A percentile compares a stretch with the other conserved stretches of the same genome.
These are phyloP conservation scores for Champsocephalus esox DNA, from an alignment of 2,797 vertebrate species.

Conservation along the genomic window DNA sequence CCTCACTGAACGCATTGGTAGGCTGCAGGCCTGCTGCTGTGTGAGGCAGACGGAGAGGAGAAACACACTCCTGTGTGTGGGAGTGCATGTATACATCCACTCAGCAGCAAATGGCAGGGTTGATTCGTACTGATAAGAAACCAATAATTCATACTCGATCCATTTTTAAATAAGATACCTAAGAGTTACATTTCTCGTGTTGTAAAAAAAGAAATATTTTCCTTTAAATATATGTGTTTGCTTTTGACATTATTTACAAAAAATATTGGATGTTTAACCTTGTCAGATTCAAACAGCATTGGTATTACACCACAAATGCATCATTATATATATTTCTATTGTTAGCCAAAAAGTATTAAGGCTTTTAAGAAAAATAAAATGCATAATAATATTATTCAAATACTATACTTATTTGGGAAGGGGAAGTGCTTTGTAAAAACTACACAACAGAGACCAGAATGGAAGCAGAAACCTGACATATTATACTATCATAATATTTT, in stretches of 20 bases:
- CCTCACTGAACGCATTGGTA: slow-evolving; percentile 81
- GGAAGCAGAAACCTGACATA: not conserved
- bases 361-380: not conserved
- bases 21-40: slow-evolving; percentile 83
- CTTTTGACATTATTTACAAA: not conserved
- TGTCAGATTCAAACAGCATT: not conserved
- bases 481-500: not conserved
- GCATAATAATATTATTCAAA: not conserved
- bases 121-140: not conserved
- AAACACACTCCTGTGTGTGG: slow-evolving; percentile 16
- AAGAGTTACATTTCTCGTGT: not conserved
- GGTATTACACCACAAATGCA: not conserved
- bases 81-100: not conserved
- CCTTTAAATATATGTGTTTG: not conserved
- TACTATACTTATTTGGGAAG: not conserved
- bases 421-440: not conserved
- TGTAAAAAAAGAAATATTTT: not conserved
- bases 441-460: not conserved
- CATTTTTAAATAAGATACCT: not conserved
- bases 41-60: slow-evolving; percentile 64
- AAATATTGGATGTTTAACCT: no score
- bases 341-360: not conserved
- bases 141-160: not conserved
- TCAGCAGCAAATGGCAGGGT: slow-evolving; percentile 16
- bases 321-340: not conserved